Evolutionary conservation across 2,113 vertebrate species (phyloP).

Genomic region (Eudyptes chrysolophus): DNA sequence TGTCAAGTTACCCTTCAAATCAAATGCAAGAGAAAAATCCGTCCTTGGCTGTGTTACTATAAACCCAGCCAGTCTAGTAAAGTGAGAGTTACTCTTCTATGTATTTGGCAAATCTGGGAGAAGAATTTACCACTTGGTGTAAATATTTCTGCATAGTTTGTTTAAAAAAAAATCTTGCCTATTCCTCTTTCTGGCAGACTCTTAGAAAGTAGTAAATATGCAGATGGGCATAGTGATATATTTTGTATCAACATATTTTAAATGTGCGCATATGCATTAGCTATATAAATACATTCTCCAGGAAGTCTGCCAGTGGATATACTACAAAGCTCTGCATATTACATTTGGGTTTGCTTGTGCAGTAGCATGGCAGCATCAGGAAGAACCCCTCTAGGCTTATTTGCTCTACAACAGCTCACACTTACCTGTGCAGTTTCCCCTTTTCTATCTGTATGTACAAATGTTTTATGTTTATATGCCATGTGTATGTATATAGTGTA

Average conservation of each 20-base stretch:
- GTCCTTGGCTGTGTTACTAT: not conserved
- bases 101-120: conserved; percentile 37
- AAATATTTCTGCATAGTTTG: conserved; percentile 61
- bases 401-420: not conserved
- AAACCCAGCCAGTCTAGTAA: conserved; percentile 5
- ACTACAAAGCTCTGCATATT: conserved; percentile 2
- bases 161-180: not conserved
- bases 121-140: conserved; percentile 20
- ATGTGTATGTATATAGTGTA: not conserved
- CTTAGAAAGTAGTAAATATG: conserved; percentile 57
- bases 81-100: conserved; percentile 40
- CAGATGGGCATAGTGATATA: conserved; percentile 60
- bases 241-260: conserved; percentile 64
- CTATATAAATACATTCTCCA: conserved; percentile 55
- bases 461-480: not conserved
- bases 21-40: conserved; percentile 14
- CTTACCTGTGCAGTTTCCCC: not conserved
- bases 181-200: conserved; percentile 46
- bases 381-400: not conserved
- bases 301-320: conserved; percentile 52
- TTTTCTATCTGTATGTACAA: not conserved
- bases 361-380: not conserved
- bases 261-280: conserved; percentile 65
- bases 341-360: not conserved
- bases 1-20: conserved; percentile 28